These are phyloP conservation scores for Miltochrista miniata DNA, from an alignment of 2,888 invertebrate species.

Conservation along the genomic window DNA sequence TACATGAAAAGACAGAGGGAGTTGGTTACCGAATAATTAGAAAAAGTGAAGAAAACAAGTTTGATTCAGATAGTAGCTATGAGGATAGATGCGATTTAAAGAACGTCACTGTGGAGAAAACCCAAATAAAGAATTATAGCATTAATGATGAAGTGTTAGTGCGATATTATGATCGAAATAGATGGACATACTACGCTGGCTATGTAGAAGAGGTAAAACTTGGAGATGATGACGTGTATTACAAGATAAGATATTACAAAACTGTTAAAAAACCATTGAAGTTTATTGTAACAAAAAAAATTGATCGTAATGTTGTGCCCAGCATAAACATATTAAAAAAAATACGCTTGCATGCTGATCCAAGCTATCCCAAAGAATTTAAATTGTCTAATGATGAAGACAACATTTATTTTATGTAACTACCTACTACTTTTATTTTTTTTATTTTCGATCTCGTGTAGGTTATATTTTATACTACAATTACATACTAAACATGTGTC, in stretches of 20 bases:
- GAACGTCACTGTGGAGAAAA: neutral
- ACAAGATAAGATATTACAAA: constrained; percentile 14
- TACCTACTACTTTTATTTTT: no score
- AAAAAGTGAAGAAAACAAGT: neutral
- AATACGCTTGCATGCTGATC: no score
- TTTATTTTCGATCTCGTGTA: no score
- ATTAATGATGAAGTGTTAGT: constrained; percentile 12
- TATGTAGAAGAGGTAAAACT: constrained; percentile 15
- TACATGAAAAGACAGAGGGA: neutral
- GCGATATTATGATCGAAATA: constrained; percentile 14
- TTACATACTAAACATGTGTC: no score
- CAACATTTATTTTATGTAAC: no score
- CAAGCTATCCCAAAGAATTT: no score
- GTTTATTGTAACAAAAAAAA: neutral
- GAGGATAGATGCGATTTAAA: constrained; percentile 6
- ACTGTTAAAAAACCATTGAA: constrained; percentile 1
- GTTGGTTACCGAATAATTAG: constrained; percentile 1
- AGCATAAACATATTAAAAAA: no score
- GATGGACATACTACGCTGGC: constrained; percentile 14
- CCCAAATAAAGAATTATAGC: neutral
- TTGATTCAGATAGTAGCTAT: constrained; percentile 2
- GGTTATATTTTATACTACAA: no score
- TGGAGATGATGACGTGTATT: constrained; percentile 13
- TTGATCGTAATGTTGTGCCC: no score
- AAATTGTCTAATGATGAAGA: no score